Conservation (phyloP, 2,797 vertebrate genomes). For the Typhlichthys subterraneus region DNA sequence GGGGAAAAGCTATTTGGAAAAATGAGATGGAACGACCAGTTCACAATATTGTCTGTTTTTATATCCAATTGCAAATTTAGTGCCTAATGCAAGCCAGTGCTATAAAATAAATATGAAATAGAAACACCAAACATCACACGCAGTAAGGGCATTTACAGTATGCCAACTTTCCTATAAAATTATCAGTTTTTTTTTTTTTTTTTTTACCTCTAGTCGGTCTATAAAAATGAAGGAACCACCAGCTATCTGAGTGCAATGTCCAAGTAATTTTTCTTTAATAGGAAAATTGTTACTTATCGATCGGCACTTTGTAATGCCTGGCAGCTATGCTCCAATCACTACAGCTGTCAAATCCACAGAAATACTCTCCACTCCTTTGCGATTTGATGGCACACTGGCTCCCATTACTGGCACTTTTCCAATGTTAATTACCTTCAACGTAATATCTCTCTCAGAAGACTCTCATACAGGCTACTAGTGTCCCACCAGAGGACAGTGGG, state of each 20-base stretch:
- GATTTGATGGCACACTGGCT: constrained; percentile 77
- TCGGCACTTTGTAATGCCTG: constrained; percentile 92
- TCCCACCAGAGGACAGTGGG: constrained; percentile 64
- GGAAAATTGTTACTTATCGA: constrained; percentile 98
- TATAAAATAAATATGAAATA: constrained; percentile 7
- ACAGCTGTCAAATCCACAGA: constrained; percentile 90
- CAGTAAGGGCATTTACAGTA: constrained; percentile 11
- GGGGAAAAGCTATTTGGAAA: constrained; percentile 10
- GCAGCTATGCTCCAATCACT: constrained; percentile 92
- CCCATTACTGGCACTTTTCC: constrained; percentile 75
- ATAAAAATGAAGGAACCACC: constrained; percentile 84
- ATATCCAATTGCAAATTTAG: neutral
- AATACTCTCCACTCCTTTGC: constrained; percentile 79
- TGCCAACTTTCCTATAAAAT: constrained; percentile 16
- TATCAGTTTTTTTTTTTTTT: constrained; percentile 66
- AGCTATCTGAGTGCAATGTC: constrained; percentile 89
- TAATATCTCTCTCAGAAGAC: constrained; percentile 59
- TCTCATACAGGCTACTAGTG: constrained; percentile 46
- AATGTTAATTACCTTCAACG: constrained; percentile 80
- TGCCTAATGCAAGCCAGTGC: neutral
- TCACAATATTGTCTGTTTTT: constrained; percentile 8
- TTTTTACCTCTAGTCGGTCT: constrained; percentile 70
- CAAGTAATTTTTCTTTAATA: constrained; percentile 96
- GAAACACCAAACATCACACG: constrained; percentile 18
- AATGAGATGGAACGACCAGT: constrained; percentile 7